Evolutionary conservation across 2,888 invertebrate genomes (phyloP), one percentile per base, ranked within the genome.

Genomic region (Cheilosia variabilis): DNA sequence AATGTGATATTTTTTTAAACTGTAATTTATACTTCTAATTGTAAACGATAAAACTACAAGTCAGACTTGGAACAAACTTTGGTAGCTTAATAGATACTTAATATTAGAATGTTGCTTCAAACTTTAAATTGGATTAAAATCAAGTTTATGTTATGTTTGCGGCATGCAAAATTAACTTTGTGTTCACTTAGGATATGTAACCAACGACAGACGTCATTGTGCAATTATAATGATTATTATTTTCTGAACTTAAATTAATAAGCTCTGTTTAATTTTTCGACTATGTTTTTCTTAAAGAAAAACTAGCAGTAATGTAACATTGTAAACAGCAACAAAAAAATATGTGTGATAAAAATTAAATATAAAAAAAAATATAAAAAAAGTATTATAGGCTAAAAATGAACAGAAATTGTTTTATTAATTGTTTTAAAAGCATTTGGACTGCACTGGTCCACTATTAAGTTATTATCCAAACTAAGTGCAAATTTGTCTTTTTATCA

Each of bases 291-390:
- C 47, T 47, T 58, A 15, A 62, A 52, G 43, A 68, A 68, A 62
- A 57, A 47, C 24, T 66, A 84, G 60, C 47, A 71, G 71, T 68
- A n/a, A 66, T 71, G 62, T 57, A 63, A 66, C 43, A 53, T 53
- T 86, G 86, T 78, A 73, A 87, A 87, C 87, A 87, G 87, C 87
- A 82, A 82, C 87, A 87, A 87, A 87, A 87, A 87, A 87, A 82
- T 87, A 87, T 73, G 82, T 87, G 87, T 87, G 87, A 78, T 82
- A 83, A 78, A 87, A 19, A 19, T 19, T 82, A 82, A 82, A 65
- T 73, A 57, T 57, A 66, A 47, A 43, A 66, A 73, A 83, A 77
- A 81, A 87, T 41, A 77, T 31, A 82, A 82, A 86, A 79, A 87
- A 87, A 87, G 87, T 87, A 87, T 87, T 87, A 87, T 87, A 87